These are phyloP conservation scores for Acestrorhynchus altus DNA, from an alignment of 2,797 vertebrate species.

Conservation along the genomic window DNA sequence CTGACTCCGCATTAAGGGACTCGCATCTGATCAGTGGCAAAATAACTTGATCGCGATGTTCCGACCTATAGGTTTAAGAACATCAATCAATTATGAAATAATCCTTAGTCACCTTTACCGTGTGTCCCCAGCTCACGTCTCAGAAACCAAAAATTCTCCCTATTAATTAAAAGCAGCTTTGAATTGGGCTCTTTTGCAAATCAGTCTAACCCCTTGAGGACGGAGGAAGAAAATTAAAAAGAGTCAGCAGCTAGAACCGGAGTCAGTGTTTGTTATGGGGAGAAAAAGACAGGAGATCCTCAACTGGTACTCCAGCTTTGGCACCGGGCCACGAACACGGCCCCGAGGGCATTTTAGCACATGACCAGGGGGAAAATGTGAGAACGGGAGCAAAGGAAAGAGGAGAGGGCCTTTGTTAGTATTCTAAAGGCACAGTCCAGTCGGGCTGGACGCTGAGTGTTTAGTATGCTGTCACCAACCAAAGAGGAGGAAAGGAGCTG, in stretches of 20 bases:
- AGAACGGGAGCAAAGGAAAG: not conserved
- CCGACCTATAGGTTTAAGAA: too few species aligned
- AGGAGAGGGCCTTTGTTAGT: constrained; percentile 47
- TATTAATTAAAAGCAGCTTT: constrained; percentile 47
- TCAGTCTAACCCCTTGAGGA: not conserved
- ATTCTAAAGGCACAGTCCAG: constrained; percentile 58
- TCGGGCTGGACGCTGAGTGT: constrained; percentile 37
- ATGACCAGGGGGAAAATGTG: constrained; percentile 23
- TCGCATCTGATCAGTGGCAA: too few species aligned
- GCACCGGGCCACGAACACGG: constrained; percentile 45
- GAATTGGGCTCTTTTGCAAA: constrained; percentile 5
- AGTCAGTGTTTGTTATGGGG: not conserved
- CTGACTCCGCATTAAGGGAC: too few species aligned
- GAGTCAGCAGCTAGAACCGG: not conserved
- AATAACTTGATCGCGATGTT: too few species aligned
- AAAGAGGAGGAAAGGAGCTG: constrained; percentile 11
- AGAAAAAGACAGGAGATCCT: constrained; percentile 27
- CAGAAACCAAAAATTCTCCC: constrained; percentile 17
- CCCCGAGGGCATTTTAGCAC: constrained; percentile 44
- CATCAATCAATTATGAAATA: not conserved
- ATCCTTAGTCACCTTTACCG: not conserved
- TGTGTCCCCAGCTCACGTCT: not conserved
- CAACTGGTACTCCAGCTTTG: constrained; percentile 47
- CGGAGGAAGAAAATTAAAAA: not conserved
- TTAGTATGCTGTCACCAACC: constrained; percentile 41